Evolutionary conservation across 2,113 vertebrate genomes (phyloP).

Genomic region (Halichoerus grypus): DNA sequence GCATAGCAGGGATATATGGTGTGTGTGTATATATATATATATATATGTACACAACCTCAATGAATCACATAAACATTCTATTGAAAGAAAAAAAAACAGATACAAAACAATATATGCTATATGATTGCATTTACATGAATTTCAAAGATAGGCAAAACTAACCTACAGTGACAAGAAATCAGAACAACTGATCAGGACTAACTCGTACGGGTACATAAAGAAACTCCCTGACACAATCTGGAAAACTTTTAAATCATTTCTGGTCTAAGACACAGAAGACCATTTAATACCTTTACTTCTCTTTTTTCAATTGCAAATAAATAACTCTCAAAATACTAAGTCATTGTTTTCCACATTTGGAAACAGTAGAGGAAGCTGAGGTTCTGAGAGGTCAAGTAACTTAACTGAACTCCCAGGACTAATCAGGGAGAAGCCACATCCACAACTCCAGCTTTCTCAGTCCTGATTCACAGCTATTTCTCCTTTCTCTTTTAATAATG

Average conservation of each 20-base stretch:
- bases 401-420: conserved; percentile 42
- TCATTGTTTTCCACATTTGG: background rate
- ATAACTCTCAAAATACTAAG: conserved; percentile 22
- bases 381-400: conserved; percentile 27
- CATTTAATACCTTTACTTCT: background rate
- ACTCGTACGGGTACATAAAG: background rate
- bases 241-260: background rate
- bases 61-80: background rate
- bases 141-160: conserved; percentile 1
- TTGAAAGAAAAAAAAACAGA: conserved; percentile 33
- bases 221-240: background rate
- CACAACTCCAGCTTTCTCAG: background rate
- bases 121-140: background rate
- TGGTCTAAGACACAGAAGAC: background rate
- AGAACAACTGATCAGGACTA: background rate
- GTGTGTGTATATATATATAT: too few species aligned
- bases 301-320: conserved; percentile 39
- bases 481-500: conserved; percentile 30
- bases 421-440: background rate
- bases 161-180: background rate
- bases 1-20: background rate
- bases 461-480: conserved; percentile 32
- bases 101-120: background rate
- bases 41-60: background rate
- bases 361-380: conserved; percentile 28